Base-by-base conservation (phyloP, 1,140 invertebrate species). In the Diorhabda carinulata region DNA sequence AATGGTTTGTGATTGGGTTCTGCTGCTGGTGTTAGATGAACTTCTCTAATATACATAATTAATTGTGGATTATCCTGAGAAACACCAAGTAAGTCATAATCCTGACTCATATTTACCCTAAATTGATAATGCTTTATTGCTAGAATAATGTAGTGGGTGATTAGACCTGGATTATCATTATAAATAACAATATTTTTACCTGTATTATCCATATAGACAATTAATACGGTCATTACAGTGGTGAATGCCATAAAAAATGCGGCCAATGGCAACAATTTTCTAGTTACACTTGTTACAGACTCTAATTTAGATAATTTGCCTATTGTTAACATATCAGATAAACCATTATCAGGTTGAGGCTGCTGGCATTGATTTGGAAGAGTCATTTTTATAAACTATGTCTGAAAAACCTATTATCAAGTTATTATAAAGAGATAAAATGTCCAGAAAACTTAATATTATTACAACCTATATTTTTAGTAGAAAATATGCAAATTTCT, bases 11-110 rank as follows among this genome's bases (percentile, higher is more conserved):
- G 81, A 77, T 83, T 78, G 3, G 80, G 77, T 61, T 82, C 79
- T 45, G 80, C 73, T 43, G 80, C 81, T 4, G 80, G 79, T 40
- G 81, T 81, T 74, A 89, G 80, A 69, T 87, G 85, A 25, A 88
- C 84, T 73, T 91, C 86, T 56, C 87, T 83, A 68, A 93, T 90
- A 78, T 91, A 92, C 64, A 85, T 86, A 45, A 92, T 87, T 65
- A 93, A 83, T 73, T 87, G 83, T 3, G 88, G 86, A 76, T 91
- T 88, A 78, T 91, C 90, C 82, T 91, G 90, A 2, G 87, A 83
- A 9, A 92, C 88, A 71, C 86, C 84, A 10, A 86, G 82, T 70
- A 92, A 82, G 74, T 92, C 89, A 78, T 90, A 88, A 76, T 92
- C 91, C 73, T 86, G 86, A 59, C 88, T 90, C 87, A 92, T 89